A percentile compares a stretch with the other conserved stretches of the same genome.
Conservation (phyloP, 1,140 invertebrate species). For the Lepidurus apus region DNA sequence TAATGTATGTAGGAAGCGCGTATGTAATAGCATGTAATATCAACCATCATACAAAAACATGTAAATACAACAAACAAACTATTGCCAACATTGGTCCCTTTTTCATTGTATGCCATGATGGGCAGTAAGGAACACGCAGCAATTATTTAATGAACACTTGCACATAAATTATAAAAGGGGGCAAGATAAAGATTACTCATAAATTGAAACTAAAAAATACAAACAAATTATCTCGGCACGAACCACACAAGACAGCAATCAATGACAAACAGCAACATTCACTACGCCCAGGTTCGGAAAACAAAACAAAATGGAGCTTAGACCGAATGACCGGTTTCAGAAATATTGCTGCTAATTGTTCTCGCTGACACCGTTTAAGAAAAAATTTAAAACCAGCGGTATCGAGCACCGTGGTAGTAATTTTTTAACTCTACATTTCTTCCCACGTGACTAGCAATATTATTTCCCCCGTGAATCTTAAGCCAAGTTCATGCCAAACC, state of each 20-base stretch:
- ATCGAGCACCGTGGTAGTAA: background rate
- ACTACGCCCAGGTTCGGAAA: background rate
- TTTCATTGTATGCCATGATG: background rate
- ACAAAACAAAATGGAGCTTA: background rate
- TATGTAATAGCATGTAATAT: slow-evolving; percentile 11
- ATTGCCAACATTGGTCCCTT: slow-evolving; percentile 18
- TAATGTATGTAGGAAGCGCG: no score
- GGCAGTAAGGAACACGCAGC: slow-evolving; percentile 11
- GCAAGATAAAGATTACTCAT: no score
- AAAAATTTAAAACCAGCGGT: background rate
- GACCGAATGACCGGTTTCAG: background rate
- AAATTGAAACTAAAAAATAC: no score
- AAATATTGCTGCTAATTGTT: background rate
- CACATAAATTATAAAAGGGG: background rate
- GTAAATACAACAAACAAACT: background rate
- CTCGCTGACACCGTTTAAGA: background rate
- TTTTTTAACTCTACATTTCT: background rate
- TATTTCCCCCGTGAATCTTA: background rate
- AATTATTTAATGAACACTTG: background rate
- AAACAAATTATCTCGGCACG: background rate
- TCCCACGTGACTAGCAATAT: slow-evolving; percentile 19
- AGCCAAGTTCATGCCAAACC: background rate
- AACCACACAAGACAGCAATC: background rate
- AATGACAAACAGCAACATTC: background rate
- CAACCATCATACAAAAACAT: background rate